phyloP scores from a whole-genome alignment of 2,113 vertebrate species.

The Dasyornis broadbenti region DNA sequence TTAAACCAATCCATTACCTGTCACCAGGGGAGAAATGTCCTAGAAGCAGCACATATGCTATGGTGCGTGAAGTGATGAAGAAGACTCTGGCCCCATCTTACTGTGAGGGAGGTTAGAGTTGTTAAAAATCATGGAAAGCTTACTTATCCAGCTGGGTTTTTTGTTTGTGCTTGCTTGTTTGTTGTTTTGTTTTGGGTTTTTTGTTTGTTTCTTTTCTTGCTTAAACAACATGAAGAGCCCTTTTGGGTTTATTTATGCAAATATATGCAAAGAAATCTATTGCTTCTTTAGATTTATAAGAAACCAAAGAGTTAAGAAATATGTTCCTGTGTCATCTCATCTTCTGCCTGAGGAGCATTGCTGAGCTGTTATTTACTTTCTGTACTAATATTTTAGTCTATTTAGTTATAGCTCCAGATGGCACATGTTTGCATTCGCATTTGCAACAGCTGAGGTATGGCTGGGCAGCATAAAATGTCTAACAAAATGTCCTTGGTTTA shows the following conservation, averaged over 20 bases:
- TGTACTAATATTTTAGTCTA: background rate
- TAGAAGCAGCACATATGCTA: background rate
- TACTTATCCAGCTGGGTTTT: background rate
- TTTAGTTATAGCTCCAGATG: background rate
- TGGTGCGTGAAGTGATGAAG: rapidly evolving
- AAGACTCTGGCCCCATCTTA: background rate
- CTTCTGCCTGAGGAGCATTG: background rate
- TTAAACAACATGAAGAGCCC: background rate
- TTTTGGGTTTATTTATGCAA: background rate
- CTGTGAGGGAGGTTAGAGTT: background rate
- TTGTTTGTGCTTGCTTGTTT: background rate
- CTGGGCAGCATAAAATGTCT: background rate
- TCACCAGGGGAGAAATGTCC: background rate
- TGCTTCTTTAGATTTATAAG: background rate
- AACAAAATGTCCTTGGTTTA: background rate
- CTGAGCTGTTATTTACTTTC: background rate
- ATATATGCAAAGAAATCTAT: background rate
- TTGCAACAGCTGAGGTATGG: background rate
- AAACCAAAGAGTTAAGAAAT: background rate
- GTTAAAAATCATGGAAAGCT: background rate
- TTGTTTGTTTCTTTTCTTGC: background rate
- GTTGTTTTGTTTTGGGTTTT: background rate
- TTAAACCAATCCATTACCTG: background rate
- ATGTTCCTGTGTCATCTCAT: background rate
- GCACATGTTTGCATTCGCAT: background rate